These are phyloP conservation scores for Seriola quinqueradiata DNA, from an alignment of 2,113 vertebrate species.

Conservation along the genomic window DNA sequence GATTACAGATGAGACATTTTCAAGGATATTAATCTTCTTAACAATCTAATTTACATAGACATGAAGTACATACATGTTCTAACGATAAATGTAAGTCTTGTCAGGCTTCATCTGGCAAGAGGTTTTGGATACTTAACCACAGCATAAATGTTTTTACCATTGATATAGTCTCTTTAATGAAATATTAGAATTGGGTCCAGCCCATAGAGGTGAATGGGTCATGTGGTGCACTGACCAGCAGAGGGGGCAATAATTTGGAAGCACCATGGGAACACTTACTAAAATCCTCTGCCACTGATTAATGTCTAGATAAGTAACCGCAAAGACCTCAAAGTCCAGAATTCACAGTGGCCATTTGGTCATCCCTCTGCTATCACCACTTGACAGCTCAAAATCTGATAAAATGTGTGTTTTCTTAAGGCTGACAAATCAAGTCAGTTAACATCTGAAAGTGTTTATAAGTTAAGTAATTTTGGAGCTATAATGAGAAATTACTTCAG, in stretches of 20 bases:
- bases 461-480: neutral
- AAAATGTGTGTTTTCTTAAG: neutral
- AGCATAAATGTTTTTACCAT: neutral
- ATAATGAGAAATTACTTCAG: neutral
- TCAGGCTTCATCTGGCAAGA: neutral
- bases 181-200: neutral
- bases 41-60: neutral
- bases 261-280: neutral
- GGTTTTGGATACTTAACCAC: neutral
- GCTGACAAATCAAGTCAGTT: neutral
- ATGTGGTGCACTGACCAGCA: constrained; percentile 62
- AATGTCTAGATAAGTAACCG: constrained; percentile 18
- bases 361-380: neutral
- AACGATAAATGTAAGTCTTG: neutral
- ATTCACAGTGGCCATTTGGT: constrained; percentile 2
- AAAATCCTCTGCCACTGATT: constrained; percentile 17
- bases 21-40: neutral
- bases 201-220: neutral
- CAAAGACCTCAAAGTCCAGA: constrained; percentile 35
- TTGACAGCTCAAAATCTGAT: neutral
- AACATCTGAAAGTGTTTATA: neutral
- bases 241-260: constrained; percentile 55
- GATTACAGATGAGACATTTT: neutral
- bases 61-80: neutral
- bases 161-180: neutral